These are phyloP conservation scores for Lethenteron camtschaticum DNA, from an alignment of 2,113 vertebrate genomes.

Conservation along the genomic window DNA sequence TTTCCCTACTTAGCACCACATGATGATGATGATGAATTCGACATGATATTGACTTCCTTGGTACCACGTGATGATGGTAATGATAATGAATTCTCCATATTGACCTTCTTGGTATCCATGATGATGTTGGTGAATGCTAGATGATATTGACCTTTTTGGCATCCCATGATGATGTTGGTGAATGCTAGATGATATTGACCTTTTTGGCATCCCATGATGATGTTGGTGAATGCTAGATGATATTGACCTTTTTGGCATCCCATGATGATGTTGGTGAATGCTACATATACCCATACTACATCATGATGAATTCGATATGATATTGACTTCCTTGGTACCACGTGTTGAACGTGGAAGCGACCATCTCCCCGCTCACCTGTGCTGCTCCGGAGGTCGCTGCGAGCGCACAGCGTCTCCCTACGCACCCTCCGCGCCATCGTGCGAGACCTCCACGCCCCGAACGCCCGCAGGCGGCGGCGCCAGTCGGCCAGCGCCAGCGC, in stretches of 20 bases:
- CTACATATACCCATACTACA: background rate
- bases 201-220: no score
- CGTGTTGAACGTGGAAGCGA: background rate
- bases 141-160: no score
- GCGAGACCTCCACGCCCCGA: slow-evolving; percentile 46
- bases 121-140: no score
- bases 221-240: no score
- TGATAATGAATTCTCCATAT: no score
- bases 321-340: no score
- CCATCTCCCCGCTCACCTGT: slow-evolving; percentile 31
- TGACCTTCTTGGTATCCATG: no score
- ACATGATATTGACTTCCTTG: background rate
- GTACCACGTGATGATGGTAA: no score
- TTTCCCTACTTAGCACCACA: background rate
- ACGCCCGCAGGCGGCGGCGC: slow-evolving; percentile 44
- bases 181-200: no score
- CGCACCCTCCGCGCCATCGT: slow-evolving; percentile 30
- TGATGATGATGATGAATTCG: background rate
- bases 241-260: no score
- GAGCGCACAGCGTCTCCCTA: slow-evolving; percentile 27
- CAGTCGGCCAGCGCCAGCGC: slow-evolving; percentile 49
- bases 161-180: no score
- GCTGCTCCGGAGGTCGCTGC: slow-evolving; percentile 40
- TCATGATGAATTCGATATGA: background rate
- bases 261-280: background rate